Evolutionary conservation across 2,113 vertebrate species (phyloP), one percentile per base, ranked within the genome.

Genomic region (Odobenus rosmarus): DNA sequence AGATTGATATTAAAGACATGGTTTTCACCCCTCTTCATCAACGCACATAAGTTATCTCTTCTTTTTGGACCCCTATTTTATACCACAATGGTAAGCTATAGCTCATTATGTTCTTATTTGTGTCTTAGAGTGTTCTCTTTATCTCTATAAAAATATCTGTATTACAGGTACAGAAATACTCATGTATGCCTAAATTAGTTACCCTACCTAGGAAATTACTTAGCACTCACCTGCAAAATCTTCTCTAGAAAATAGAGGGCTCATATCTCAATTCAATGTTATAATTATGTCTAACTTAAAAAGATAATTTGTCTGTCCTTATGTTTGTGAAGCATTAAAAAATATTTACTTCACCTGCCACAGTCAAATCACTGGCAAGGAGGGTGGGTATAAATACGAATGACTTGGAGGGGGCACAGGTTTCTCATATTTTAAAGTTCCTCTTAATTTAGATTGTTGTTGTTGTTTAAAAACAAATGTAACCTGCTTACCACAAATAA

Each of bases 71-170:
- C 72, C 24, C 67, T 96, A 57, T 93, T 95, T 97, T 95, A 93
- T 91, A 96, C 89, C 92, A 98, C 90, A 96, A 99, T 99, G 99
- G 99, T 99, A 98, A 98, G 98, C 96, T 98, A 28, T 39, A 11
- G 57, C 53, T 96, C 0, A 82, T 16, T 82, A 16, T 69, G 31
- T 82, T 95, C 4, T 62, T 62, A 82, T 90, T 67, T 88, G 81
- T 86, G 57, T 87, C 89, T 95, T 93, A 88, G 71, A 88, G 28
- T 69, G 16, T 95, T 88, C 4, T 93, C 12, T 88, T 89, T 49
- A 86, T 72, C 67, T 77, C n/a, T 16, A 16, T 92, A 82, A 93
- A 95, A 79, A 67, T 76, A 53, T 11, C 36, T 53, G 7, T 82
- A 26, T 74, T 33, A 9, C 39, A 72, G 69, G 55, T 89, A 36